Evolutionary conservation across 2,888 invertebrate species (phyloP), one percentile per base, ranked within the genome.

Genomic region (Dolichomitus sp.): DNA sequence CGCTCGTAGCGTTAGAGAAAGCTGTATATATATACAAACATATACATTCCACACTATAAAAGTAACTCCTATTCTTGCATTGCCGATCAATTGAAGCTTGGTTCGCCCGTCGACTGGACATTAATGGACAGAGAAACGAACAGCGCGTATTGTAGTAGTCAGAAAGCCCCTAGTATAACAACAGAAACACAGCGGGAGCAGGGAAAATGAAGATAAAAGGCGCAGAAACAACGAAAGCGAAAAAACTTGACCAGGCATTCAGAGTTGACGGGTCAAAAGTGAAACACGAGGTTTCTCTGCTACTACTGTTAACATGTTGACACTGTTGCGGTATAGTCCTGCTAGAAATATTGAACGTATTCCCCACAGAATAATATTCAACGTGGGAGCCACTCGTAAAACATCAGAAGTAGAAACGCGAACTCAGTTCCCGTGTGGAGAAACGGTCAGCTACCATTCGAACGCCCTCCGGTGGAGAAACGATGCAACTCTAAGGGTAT

Each of bases 241-340:
- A 52, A 69, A 52, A 37, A 37, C 37, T 50, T 12, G 19, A 14
- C 23, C 17, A 19, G 17, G 37, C 63, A 50, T 73, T 75, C 48
- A 45, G n/a, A 66, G 30, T 74, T 75, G 74, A 65, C 30, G 45
- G 65, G 33, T 65, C 54, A 65, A 65, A 66, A 37, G 42, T 48
- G 19, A 70, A 57, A 57, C 27, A 17, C 40, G 19, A n/a, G 48
- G n/a, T 30, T 30, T 30, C 27, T 27, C 9, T 2, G 33, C 59
- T 42, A 19, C 27, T 19, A 54, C 40, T 59, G 30, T 37, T 57
- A 40, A 54, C 40, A 23, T 45, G 19, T 50, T 45, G 19, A 12
- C 37, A 40, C 30, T 52, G 37, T 48, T 50, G 59, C 30, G 33
- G 17, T 7, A 33, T 7, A 12, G 11, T n/a, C 12, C 33, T 37